Evolutionary conservation across 2,113 vertebrate species (phyloP).

Genomic region (Phalacrocorax brasilianus): DNA sequence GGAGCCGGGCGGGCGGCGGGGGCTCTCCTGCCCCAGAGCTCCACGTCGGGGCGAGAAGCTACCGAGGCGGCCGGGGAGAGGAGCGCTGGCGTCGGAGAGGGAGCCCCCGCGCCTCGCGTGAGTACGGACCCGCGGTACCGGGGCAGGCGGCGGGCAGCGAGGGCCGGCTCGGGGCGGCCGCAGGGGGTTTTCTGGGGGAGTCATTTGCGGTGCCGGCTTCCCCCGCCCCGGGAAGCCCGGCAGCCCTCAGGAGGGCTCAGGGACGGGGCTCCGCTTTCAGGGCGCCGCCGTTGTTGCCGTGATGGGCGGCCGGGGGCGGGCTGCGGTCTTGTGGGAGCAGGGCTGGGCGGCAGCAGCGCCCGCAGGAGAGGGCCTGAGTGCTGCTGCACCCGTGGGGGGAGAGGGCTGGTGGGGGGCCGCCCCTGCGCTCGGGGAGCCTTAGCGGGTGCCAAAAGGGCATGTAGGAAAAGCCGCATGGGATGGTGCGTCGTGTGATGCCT

Average conservation of each 20-base stretch:
- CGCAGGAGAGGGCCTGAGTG: neutral
- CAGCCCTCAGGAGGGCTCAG: neutral
- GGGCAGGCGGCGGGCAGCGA: too few species aligned
- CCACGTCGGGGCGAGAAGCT: too few species aligned
- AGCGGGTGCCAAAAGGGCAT: rapidly evolving
- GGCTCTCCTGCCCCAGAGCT: too few species aligned
- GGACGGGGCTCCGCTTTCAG: neutral
- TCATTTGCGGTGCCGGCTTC: too few species aligned
- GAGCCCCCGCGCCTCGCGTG: too few species aligned
- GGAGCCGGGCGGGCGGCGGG: too few species aligned
- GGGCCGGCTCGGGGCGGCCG: too few species aligned
- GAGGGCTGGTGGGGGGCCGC: neutral
- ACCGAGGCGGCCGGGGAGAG: too few species aligned
- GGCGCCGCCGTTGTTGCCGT: neutral
- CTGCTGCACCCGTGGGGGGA: neutral
- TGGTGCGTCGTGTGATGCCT: neutral
- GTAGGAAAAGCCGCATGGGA: neutral
- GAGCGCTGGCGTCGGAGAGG: too few species aligned
- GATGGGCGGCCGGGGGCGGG: neutral
- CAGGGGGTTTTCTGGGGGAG: too few species aligned
- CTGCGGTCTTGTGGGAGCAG: neutral
- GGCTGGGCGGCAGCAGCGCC: neutral
- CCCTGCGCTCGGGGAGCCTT: neutral
- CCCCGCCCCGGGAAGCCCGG: neutral
- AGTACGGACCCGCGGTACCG: too few species aligned